Evolutionary conservation across 1,140 invertebrate species (phyloP).

Genomic region (Eufriesea mexicana): DNA sequence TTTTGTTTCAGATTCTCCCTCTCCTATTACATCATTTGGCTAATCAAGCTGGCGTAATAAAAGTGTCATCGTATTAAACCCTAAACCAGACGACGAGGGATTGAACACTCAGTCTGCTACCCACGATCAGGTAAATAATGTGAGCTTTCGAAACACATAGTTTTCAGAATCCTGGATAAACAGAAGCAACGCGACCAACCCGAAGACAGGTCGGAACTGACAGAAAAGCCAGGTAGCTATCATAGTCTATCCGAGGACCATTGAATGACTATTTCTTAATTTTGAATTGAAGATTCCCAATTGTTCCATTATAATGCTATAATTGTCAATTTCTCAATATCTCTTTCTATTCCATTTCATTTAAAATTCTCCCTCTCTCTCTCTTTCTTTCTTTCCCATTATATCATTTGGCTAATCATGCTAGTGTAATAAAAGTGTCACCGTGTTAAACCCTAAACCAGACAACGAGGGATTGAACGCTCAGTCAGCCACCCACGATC

Average conservation of each 20-base stretch:
- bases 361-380: too few relatives aligned
- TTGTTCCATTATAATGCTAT: too few relatives aligned
- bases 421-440: neutral
- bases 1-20: too few relatives aligned
- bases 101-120: neutral
- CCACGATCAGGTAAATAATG: neutral
- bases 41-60: neutral
- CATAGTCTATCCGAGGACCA: too few relatives aligned
- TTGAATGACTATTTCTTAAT: too few relatives aligned
- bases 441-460: neutral
- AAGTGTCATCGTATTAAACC: neutral
- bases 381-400: too few relatives aligned
- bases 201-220: constrained; percentile 33
- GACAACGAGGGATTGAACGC: neutral
- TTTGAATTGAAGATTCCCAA: too few relatives aligned
- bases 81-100: neutral
- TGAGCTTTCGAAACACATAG: neutral
- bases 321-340: too few relatives aligned
- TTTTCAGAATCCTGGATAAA: neutral
- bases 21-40: too few relatives aligned
- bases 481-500: neutral
- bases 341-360: too few relatives aligned
- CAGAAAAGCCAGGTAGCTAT: constrained; percentile 44
- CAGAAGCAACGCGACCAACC: constrained; percentile 25
- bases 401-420: too few relatives aligned